Base-by-base conservation (phyloP, 2,797 vertebrate species). In the Coregonus sp. region DNA sequence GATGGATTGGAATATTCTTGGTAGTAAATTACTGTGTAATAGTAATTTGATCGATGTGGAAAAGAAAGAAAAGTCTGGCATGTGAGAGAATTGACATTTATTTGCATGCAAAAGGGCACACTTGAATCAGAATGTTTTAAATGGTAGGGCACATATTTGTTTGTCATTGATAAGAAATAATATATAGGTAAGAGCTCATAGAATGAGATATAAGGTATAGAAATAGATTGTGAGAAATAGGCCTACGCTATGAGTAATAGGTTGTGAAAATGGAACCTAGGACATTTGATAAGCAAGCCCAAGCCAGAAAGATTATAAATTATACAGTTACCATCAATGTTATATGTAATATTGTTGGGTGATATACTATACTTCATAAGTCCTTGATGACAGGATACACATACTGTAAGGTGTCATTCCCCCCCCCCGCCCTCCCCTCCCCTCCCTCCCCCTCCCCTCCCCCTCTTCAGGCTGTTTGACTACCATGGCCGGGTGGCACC, bases 401-500 rank as follows among this genome's bases (percentile, higher is more conserved):
- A 14, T 52, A 52, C 50, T 14, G 11, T 2, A 14, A 52, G 25
- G 25, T 25, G 25, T 25, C 25, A 25, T 25, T 25, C 25, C 25
- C 25, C 25, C 25, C 25, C 25, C 25, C 25, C 25, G 1, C 25
- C 25, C 25, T 25, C 25, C 25, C 25, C 25, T 25, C 25, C 25
- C 25, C 25, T 25, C 25, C 25, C 25, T 25, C 25, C 25, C 25
- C 40, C 40, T 47, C 54, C 54, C 1, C 5, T n/a, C 54, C 5
- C 25, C 25, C 25, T 25, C 25, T 25, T n/a, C 67, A 99, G 98
- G 95, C 95, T 99, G 87, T 99, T 99, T 84, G 98, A 99, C 89
- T 99, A 99, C 92, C 97, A 98, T 0, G 95, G 96, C 69, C 96
- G 97, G 70, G 96, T 98, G 74, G 97, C 98, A 0, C 97, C 97